Base-by-base conservation (phyloP, 2,888 invertebrate species). In the Phengaris arion region DNA sequence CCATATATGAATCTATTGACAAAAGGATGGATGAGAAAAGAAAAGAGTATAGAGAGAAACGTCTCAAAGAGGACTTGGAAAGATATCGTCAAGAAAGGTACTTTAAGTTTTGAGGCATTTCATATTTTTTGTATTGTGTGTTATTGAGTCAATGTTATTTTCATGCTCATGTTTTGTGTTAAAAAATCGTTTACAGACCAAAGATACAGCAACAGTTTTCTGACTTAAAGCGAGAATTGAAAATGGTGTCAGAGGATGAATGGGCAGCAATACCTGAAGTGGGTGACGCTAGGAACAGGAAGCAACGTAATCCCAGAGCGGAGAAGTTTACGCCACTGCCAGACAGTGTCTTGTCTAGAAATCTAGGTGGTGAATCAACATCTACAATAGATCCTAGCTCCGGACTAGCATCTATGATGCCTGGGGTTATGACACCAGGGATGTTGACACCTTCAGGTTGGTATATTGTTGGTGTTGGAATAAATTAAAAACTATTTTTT, bases 141-240 rank as follows among this genome's bases (percentile, higher is more conserved):
- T n/a, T n/a, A n/a, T n/a, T n/a, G n/a, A n/a, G n/a, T n/a, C n/a
- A n/a, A 35, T 35, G 35, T 35, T 35, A 35, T 35, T 35, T 35
- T 35, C 2, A 35, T 35, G 2, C 35, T 35, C 35, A 35, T 35
- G 35, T 35, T 35, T 35, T 35, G 35, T 35, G 15, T 57, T 57
- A 57, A 9, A 9, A 22, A 59, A 59, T 12, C 52, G 74, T 57
- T 84, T 84, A 4, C 81, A 94, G 97, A 79, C 99, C 99, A 0
- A 99, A 99, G 94, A 99, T 99, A 83, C 99, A 99, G 85, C 99
- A 99, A 86, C 99, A 99, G 86, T 99, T 99, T 87, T 99, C 98
- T 10, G 99, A 99, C 91, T 92, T 99, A 35, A 99, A 99, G 89
- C 94, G 98, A 81, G 97, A 97, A 79, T 88, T 98, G 45, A 96